phyloP scores from a whole-genome alignment of 2,888 invertebrate species.

The Tholera decimalis region DNA sequence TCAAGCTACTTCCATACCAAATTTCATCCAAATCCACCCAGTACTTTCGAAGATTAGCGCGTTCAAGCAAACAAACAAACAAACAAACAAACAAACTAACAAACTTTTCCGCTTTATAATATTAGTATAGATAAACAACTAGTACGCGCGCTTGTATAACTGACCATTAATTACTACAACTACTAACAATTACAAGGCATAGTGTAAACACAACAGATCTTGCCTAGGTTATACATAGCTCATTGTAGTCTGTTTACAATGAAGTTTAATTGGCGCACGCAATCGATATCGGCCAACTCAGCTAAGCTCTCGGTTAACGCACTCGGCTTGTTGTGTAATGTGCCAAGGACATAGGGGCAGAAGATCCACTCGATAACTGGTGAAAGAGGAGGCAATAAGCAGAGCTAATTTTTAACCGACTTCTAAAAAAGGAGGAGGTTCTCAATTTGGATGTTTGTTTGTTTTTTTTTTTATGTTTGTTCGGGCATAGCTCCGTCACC shows the following conservation, averaged over 20 bases:
- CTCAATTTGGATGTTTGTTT: too few relatives aligned
- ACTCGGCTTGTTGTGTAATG: constrained; percentile 44
- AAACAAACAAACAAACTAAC: too few relatives aligned
- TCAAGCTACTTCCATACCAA: too few relatives aligned
- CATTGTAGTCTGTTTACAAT: constrained; percentile 37
- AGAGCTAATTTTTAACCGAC: too few relatives aligned
- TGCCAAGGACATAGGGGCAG: constrained; percentile 31
- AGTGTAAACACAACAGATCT: constrained; percentile 41
- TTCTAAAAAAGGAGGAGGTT: too few relatives aligned
- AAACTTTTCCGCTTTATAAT: too few relatives aligned
- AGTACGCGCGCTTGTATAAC: neutral
- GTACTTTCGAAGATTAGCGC: too few relatives aligned
- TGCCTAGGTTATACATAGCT: constrained; percentile 20
- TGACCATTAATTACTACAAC: constrained; percentile 6
- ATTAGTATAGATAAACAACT: constrained; percentile 2
- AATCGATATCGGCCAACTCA: constrained; percentile 52
- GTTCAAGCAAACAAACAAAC: too few relatives aligned
- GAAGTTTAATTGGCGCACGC: constrained; percentile 59
- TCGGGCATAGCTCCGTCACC: too few relatives aligned
- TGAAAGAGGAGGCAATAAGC: neutral
- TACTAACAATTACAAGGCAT: constrained; percentile 16
- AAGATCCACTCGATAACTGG: constrained; percentile 29
- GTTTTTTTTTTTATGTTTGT: too few relatives aligned
- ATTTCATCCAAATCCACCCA: too few relatives aligned
- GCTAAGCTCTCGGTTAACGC: constrained; percentile 59